Evolutionary conservation across 2,888 invertebrate genomes (phyloP), one percentile per base, ranked within the genome.

Genomic region (Bellardia bayeri): DNA sequence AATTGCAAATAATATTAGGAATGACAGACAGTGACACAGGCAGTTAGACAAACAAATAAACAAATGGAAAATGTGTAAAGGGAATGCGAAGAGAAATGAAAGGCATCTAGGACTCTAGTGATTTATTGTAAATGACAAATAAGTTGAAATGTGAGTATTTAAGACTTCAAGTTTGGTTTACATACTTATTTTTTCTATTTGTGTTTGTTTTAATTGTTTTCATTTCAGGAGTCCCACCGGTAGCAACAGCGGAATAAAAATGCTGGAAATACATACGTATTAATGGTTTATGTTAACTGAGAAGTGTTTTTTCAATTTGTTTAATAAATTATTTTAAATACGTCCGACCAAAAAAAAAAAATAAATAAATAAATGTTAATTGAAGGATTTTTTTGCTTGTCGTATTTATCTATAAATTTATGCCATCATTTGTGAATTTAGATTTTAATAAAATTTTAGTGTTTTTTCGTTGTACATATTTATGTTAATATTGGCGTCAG

Each of bases 91-190:
- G 40, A 8, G 63, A 76, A 68, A 51, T 51, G 16, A 69, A 76
- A 68, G 42, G 5, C 16, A 45, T 49, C 16, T 78, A 23, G 23
- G 23, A 23, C 63, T 54, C 42, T n/a, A 64, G 63, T 51, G 71
- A 85, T 61, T 74, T 33, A 30, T 61, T 58, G 23, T 63, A 66
- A 78, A 78, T 64, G 42, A 58, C 51, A 66, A 72, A 56, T 68
- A 51, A 61, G 6, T 58, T 33, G 5, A 40, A 58, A 58, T 42
- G 40, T 45, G 8, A 68, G 68, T 56, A 58, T 49, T 33, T 45
- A 42, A 42, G 13, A n/a, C 3, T 23, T 23, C 13, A 66, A 49
- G n/a, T 74, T 49, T 54, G 2, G 7, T 49, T 40, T 49, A 33
- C 33, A 56, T 37, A 8, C 11, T 13, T 51, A 13, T 11, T 51